These are phyloP conservation scores for Anneissia japonica DNA, from an alignment of 35 echinoderm and acorn worm species.

Conservation along the genomic window DNA sequence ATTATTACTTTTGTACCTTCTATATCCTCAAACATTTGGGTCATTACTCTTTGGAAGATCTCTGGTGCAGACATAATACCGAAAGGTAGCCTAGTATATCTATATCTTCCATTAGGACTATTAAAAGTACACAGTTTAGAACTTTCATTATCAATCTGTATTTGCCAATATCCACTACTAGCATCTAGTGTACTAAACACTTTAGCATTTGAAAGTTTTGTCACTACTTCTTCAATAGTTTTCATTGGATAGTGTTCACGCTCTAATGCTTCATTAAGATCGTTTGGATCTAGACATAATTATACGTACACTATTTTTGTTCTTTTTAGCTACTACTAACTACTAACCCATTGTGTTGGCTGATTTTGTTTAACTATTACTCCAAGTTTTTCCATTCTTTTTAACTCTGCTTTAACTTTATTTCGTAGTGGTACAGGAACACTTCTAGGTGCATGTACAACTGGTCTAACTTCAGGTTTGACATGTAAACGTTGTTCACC, in stretches of 20 bases:
- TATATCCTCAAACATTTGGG: slow-evolving; percentile 40
- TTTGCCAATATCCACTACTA: slow-evolving; percentile 56
- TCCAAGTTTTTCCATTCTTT: no score
- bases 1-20: slow-evolving; percentile 38
- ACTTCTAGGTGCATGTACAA: no score
- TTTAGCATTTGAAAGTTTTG: slow-evolving; percentile 44
- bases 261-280: slow-evolving; percentile 47
- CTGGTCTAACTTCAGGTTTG: no score
- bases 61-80: slow-evolving; percentile 33
- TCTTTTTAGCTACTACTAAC: no score
- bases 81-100: slow-evolving; percentile 44
- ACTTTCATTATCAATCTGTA: slow-evolving; percentile 35
- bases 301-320: no score
- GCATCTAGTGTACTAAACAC: slow-evolving; percentile 61
- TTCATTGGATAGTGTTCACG: slow-evolving; percentile 47
- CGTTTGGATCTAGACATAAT: no score
- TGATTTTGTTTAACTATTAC: no score
- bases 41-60: slow-evolving; percentile 59
- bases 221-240: slow-evolving; percentile 49
- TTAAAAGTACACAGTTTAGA: slow-evolving; percentile 49
- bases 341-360: no score
- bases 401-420: no score
- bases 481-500: no score
- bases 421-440: no score
- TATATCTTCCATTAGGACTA: slow-evolving; percentile 27